phyloP scores from a whole-genome alignment of 2,113 vertebrate species.

The Anhinga rufa region DNA sequence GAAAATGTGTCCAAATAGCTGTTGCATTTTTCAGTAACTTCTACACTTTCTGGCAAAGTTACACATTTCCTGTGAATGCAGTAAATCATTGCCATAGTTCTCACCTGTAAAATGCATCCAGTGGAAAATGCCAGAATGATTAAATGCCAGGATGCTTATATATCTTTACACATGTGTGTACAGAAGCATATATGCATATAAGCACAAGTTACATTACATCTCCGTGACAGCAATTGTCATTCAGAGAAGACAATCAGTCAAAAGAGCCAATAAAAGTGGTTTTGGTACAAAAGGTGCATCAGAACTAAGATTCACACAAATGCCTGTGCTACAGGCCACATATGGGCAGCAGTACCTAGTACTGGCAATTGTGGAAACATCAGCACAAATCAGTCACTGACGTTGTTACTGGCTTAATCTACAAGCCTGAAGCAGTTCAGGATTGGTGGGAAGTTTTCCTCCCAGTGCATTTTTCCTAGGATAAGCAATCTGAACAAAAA shows the following conservation, averaged over 20 bases:
- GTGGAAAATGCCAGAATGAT: neutral
- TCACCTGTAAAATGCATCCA: neutral
- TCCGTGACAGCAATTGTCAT: neutral
- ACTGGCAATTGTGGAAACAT: neutral
- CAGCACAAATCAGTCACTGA: neutral
- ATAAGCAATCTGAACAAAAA: neutral
- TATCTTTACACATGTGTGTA: neutral
- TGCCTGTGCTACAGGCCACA: neutral
- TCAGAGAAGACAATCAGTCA: neutral
- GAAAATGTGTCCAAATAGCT: neutral
- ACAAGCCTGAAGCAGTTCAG: neutral
- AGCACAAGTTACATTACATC: neutral
- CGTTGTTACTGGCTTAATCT: neutral
- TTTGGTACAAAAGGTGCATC: neutral
- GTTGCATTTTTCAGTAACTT: neutral
- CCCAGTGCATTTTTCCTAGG: neutral
- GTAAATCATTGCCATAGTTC: neutral
- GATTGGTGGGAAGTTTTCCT: neutral
- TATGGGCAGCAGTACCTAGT: neutral
- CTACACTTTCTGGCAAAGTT: neutral
- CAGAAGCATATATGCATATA: neutral
- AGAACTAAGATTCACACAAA: neutral
- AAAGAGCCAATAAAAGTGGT: neutral
- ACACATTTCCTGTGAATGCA: neutral
- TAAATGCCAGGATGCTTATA: neutral